Base-by-base conservation (phyloP, 2,113 vertebrate species). In the Herpailurus yagouaroundi region DNA sequence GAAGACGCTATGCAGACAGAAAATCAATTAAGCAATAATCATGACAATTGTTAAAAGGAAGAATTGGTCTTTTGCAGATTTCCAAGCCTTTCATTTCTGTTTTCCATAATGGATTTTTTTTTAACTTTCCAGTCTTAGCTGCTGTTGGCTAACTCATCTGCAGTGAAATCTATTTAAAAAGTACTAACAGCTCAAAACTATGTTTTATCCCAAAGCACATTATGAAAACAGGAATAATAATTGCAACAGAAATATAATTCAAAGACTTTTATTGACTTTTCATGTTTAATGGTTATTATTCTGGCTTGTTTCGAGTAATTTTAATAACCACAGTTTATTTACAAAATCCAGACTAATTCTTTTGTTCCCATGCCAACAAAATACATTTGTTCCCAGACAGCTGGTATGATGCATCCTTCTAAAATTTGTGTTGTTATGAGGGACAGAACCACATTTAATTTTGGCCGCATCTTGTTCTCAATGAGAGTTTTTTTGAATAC, bases 351-450 rank as follows among this genome's bases (percentile, higher is more conserved):
- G 95, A 92, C 98, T 95, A 95, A 98, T 97, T 98, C 97, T 50
- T 99, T 93, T 97, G 98, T 99, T 98, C 98, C 98, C 94, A 97
- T 98, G 98, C 98, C 98, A 99, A 98, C 98, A 98, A 98, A 98
- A 98, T 96, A 92, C 97, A 97, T 98, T 98, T 99, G 98, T 99
- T 98, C 98, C 98, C 98, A 92, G 98, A 97, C 89, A 98, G 98
- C 89, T 27, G 97, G 97, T 93, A 45, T 98, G 98, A 98, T 98
- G 98, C 95, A 97, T 97, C 97, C 48, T 91, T 97, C 84, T 94
- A 97, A 97, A 98, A 97, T 96, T 48, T 57, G 82, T 63, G 97
- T 92, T 98, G 96, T 98, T 97, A 76, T 29, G 91, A 86, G 97
- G 88, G 94, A 63, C 55, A 68, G 97, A 94, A 92, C 66, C 80